A percentile compares a stretch with the other conserved stretches of the same genome.
phyloP scores from a whole-genome alignment of 2,888 invertebrate species.

The Synanthedon tipuliformis region DNA sequence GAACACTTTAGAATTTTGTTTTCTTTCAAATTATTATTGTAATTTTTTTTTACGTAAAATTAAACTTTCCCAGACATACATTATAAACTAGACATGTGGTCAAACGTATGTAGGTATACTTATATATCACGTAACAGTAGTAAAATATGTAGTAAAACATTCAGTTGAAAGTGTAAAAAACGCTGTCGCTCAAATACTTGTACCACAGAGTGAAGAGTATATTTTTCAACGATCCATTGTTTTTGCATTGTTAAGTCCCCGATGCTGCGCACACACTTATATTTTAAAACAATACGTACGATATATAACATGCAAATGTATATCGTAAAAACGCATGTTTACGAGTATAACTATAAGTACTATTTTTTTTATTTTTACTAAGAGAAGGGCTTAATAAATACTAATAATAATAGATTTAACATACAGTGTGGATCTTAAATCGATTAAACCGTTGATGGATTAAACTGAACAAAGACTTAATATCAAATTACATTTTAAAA shows the following conservation, averaged over 20 bases:
- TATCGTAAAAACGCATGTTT: background rate
- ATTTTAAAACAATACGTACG: slow-evolving; percentile 2
- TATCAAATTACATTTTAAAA: background rate
- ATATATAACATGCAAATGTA: background rate
- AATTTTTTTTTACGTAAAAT: too few relatives aligned
- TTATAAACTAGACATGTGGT: too few relatives aligned
- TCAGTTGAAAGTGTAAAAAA: too few relatives aligned
- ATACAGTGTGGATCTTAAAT: background rate
- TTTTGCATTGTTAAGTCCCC: slow-evolving; percentile 11
- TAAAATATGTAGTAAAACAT: too few relatives aligned
- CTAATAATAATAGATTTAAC: too few relatives aligned
- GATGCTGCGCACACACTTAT: slow-evolving; percentile 3
- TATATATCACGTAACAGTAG: too few relatives aligned
- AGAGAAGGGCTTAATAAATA: background rate
- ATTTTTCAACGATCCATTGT: slow-evolving; percentile 18
- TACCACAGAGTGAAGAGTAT: slow-evolving; percentile 1
- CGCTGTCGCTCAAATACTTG: background rate
- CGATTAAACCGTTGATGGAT: background rate
- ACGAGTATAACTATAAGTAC: too few relatives aligned
- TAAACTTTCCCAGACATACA: too few relatives aligned
- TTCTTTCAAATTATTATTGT: too few relatives aligned
- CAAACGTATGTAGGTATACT: too few relatives aligned
- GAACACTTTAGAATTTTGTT: too few relatives aligned
- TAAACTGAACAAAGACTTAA: background rate
- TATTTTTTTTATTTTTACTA: too few relatives aligned